Base-by-base conservation (phyloP, 2,797 vertebrate species). In the Sebastes glaucus region DNA sequence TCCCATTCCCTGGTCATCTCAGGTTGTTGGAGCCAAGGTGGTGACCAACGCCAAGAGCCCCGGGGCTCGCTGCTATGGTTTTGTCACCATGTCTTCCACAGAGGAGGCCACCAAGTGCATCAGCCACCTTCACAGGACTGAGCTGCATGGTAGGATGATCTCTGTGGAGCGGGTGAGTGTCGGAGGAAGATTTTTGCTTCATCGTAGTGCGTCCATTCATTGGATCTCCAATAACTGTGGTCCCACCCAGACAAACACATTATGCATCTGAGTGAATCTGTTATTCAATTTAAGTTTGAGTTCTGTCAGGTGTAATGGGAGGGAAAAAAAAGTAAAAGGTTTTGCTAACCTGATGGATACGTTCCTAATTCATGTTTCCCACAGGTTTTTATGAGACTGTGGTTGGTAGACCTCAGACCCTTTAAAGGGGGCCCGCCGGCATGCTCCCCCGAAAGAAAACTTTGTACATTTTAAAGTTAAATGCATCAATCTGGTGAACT, bases 11-110 rank as follows among this genome's bases (percentile, higher is more conserved):
- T 71, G 20, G 38, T 42, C 38, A 42, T 42, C 38, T 42, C 4
- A 99, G 99, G 98, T 99, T 53, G 96, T 99, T 0, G 98, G 99
- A 1, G 99, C 98, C 1, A 99, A 99, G 87, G 98, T 99, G 53
- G 99, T 99, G 78, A 99, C 99, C 3, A 99, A 99, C 0, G 99
- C 98, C 66, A 97, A 98, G 79, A 99, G 98, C 75, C 99, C 99
- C 0, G 99, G 99, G 0, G 97, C 99, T 38, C 98, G 98, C n/a
- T 99, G 99, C 90, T 99, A 99, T 0, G 98, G 99, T 11, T 99
- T 99, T 16, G 97, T 99, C 73, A 99, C 98, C 0, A 99, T 99
- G 99, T 97, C 97, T 0, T 96, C 97, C 0, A 93, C 96, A 0
- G 99, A 99, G 2, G 98, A 99, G 87, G 98, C 98, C 35, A 98